A percentile compares a stretch with the other conserved stretches of the same genome.
These are phyloP conservation scores for Muschampia plurimacula DNA, from an alignment of 2,888 invertebrate genomes.

Conservation along the genomic window DNA sequence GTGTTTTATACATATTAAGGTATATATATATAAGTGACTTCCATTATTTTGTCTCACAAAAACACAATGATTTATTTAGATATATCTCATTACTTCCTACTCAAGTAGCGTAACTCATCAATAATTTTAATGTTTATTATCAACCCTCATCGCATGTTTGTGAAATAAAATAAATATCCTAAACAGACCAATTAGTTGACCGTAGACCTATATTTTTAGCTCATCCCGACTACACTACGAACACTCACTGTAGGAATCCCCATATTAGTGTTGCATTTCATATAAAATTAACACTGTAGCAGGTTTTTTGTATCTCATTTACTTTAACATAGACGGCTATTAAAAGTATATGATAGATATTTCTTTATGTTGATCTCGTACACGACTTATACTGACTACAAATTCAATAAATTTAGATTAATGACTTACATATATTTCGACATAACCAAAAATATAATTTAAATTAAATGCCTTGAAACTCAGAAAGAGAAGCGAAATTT, in stretches of 20 bases:
- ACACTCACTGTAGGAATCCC: not conserved
- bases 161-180: not conserved
- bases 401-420: not conserved
- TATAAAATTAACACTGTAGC: not conserved
- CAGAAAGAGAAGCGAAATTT: not conserved
- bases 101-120: not conserved
- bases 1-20: not conserved
- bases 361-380: not conserved
- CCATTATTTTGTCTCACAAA: not conserved
- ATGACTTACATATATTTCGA: not conserved
- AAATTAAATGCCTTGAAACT: too few relatives aligned
- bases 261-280: not conserved
- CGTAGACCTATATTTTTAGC: constrained; percentile 3
- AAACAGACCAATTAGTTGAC: constrained; percentile 24
- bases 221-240: constrained; percentile 8
- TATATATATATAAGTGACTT: not conserved
- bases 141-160: not conserved
- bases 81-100: not conserved
- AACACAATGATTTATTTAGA: not conserved
- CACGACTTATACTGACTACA: not conserved
- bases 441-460: not conserved
- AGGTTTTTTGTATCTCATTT: not conserved
- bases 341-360: not conserved
- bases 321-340: not conserved
- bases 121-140: not conserved